Evolutionary conservation across 2,888 invertebrate genomes (phyloP).

Genomic region (Thereva nobilitata): DNA sequence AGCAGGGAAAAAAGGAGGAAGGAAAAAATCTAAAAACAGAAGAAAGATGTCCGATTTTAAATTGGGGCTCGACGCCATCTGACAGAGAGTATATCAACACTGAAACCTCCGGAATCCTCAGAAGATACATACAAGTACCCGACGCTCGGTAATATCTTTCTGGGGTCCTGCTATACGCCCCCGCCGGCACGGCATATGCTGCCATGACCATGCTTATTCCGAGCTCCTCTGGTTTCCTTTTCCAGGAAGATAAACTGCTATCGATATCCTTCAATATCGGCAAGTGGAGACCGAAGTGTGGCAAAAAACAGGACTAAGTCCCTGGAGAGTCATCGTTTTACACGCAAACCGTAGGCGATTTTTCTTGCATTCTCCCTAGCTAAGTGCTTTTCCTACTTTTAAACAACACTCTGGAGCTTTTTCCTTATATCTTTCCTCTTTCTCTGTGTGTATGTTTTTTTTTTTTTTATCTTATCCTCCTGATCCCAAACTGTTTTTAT

Average conservation of each 20-base stretch:
- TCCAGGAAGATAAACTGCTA: constrained; percentile 21
- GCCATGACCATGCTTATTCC: constrained; percentile 5
- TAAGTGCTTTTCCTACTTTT: constrained; percentile 4
- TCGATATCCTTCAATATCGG: constrained; percentile 29
- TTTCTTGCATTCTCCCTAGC: constrained; percentile 19
- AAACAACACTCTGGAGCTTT: constrained; percentile 35
- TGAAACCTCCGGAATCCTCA: not conserved
- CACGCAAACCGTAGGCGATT: constrained; percentile 36
- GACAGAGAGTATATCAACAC: not conserved
- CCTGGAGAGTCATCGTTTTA: constrained; percentile 37
- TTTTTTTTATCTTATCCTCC: constrained; percentile 1
- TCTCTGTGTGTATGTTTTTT: constrained; percentile 4
- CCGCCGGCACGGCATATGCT: no score
- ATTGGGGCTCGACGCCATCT: constrained; percentile 11
- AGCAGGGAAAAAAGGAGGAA: no score
- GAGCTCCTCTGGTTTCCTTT: constrained; percentile 4
- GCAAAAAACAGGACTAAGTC: constrained; percentile 21
- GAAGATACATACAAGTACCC: not conserved
- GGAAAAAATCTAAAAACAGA: not conserved
- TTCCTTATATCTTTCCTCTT: constrained; percentile 1
- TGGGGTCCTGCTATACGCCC: no score
- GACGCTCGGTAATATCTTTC: no score
- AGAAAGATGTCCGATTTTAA: constrained; percentile 12
- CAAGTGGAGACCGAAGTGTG: constrained; percentile 10
- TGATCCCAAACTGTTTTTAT: constrained; percentile 9